Percentiles rank a stretch among this genome's conserved stretches.
Evolutionary conservation across 2,888 invertebrate genomes (phyloP).

Genomic region (Trypoxylon attenuatum): DNA sequence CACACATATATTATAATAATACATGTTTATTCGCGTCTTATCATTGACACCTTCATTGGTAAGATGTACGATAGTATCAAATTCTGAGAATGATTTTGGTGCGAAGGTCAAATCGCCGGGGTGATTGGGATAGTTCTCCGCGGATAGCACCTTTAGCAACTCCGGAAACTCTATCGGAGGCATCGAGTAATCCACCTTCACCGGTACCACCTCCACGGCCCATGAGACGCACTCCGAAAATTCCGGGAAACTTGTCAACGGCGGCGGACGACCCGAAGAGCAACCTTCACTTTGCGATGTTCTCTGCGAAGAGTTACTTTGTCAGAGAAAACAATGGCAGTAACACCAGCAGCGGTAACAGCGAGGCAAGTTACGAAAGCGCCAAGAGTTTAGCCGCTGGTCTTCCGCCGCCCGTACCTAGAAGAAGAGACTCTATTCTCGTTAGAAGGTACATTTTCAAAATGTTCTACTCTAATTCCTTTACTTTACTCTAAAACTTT

Average conservation of each 20-base stretch:
- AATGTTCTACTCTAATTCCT: not conserved
- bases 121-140: conserved; percentile 64
- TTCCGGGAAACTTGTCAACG: conserved; percentile 79
- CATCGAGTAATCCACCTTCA: conserved; percentile 85
- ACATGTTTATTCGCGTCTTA: not conserved
- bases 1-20: not conserved
- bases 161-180: conserved; percentile 87
- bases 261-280: conserved; percentile 81
- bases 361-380: conserved; percentile 70
- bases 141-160: conserved; percentile 86
- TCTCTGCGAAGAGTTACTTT: conserved; percentile 70
- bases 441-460: conserved; percentile 59
- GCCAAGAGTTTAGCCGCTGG: conserved; percentile 61
- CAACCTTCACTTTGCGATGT: conserved; percentile 72
- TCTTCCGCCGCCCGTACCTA: conserved; percentile 71
- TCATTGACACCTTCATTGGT: not conserved
- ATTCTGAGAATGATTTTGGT: not conserved
- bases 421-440: conserved; percentile 67
- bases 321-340: conserved; percentile 62
- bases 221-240: conserved; percentile 81
- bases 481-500: not conserved
- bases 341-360: conserved; percentile 69
- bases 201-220: conserved; percentile 79
- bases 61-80: too few relatives aligned
- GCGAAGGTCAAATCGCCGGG: conserved; percentile 39